phyloP scores from a whole-genome alignment of 2,797 vertebrate species.

The Nannoperca obscura region DNA sequence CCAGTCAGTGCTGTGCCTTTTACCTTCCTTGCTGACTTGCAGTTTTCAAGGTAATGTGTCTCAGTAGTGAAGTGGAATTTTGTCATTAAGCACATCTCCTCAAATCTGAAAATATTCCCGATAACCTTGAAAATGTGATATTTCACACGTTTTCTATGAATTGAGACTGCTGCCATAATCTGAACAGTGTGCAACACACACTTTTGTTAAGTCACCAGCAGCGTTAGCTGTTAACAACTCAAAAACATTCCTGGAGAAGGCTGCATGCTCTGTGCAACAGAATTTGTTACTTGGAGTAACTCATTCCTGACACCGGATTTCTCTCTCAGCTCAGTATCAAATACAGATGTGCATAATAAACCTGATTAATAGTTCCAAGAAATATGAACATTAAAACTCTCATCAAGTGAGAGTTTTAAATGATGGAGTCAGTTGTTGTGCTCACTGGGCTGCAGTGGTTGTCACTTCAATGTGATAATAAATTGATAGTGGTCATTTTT shows the following conservation, averaged over 20 bases:
- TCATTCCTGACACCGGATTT: background rate
- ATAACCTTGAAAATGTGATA: background rate
- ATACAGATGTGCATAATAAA: background rate
- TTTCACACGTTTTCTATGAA: background rate
- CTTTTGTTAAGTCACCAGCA: background rate
- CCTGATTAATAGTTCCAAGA: background rate
- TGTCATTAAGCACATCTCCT: background rate
- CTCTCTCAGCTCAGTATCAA: background rate
- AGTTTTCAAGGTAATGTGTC: background rate
- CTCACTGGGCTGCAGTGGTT: background rate
- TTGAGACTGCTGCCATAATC: background rate
- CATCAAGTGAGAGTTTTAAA: background rate
- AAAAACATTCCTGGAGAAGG: background rate
- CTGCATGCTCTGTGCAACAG: background rate
- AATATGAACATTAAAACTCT: background rate
- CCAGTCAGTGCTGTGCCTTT: background rate
- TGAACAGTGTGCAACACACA: background rate
- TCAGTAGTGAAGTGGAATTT: background rate
- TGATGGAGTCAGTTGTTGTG: background rate
- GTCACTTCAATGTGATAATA: background rate
- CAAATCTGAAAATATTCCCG: background rate
- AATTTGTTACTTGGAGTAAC: background rate
- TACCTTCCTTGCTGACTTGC: conserved; percentile 27
- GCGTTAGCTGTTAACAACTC: background rate
- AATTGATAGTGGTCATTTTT: background rate